Conservation (phyloP, 2,113 vertebrate species). For the Halichoeres trimaculatus region DNA sequence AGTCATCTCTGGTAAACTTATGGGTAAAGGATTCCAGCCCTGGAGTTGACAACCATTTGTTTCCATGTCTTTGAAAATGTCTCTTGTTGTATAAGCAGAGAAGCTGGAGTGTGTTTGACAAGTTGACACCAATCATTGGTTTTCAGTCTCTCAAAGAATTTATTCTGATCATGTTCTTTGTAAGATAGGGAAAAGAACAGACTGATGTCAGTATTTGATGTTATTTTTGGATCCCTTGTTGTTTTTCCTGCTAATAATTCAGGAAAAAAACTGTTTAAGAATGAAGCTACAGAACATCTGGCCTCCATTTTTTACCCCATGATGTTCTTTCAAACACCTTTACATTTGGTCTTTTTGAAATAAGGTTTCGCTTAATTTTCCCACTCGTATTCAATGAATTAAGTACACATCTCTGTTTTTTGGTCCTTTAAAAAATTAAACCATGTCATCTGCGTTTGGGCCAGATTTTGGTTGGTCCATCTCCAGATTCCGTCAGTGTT, state of each 20-base stretch:
- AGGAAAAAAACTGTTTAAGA: not conserved
- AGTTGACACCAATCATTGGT: not conserved
- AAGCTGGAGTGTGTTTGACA: constrained; percentile 8
- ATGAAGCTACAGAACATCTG: not conserved
- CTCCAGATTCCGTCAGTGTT: constrained; percentile 15
- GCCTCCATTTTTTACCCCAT: not conserved
- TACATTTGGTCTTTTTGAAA: not conserved
- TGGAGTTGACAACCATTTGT: constrained; percentile 2
- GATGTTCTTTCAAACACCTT: not conserved
- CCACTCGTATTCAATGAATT: not conserved
- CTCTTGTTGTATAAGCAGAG: not conserved
- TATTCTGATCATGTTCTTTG: not conserved
- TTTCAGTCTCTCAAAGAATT: constrained; percentile 14
- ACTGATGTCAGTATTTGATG: not conserved
- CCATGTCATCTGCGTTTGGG: not conserved
- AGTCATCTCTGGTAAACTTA: constrained; percentile 1
- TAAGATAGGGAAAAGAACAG: not conserved
- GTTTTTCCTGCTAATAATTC: not conserved
- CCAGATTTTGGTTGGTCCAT: not conserved
- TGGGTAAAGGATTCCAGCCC: not conserved
- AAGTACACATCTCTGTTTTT: constrained; percentile 6
- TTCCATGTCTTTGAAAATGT: constrained; percentile 1
- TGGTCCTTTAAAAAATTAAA: not conserved
- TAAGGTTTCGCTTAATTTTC: not conserved
- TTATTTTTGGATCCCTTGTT: constrained; percentile 1